Percentiles rank a stretch among this genome's conserved stretches.
Evolutionary conservation across 23 tunicate genomes (phyloP).

Genomic region (Clavelina lepadiformis): DNA sequence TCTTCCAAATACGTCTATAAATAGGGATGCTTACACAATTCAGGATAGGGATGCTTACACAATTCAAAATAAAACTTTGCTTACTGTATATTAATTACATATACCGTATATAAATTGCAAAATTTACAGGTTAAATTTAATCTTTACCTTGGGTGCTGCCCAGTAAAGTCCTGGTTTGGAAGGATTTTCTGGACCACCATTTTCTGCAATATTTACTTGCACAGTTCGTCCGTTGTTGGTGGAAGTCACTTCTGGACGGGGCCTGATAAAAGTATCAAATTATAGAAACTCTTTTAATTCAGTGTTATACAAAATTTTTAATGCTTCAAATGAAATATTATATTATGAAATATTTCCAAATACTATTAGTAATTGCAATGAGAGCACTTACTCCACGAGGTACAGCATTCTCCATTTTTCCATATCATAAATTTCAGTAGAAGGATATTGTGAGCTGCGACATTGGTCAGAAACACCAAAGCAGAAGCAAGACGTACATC

Average conservation of each 20-base stretch:
- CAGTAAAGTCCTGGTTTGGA: conserved; percentile 46
- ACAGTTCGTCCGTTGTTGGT: conserved; percentile 27
- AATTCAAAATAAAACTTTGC: too few relatives aligned
- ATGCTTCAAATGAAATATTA: too few relatives aligned
- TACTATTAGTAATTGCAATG: too few relatives aligned
- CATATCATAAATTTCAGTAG: conserved; percentile 71
- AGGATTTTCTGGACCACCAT: conserved; percentile 49
- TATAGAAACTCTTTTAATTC: too few relatives aligned
- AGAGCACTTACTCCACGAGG: conserved; percentile 33
- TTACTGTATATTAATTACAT: too few relatives aligned
- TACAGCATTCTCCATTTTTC: conserved; percentile 59
- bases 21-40: too few relatives aligned
- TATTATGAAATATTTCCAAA: too few relatives aligned
- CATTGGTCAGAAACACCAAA: conserved; percentile 52
- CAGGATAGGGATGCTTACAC: too few relatives aligned
- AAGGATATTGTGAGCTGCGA: conserved; percentile 58
- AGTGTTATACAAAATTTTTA: too few relatives aligned
- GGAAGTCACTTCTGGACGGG: conserved; percentile 17
- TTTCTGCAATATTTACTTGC: conserved; percentile 25
- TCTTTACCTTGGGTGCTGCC: conserved; percentile 70
- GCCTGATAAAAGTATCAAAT: too few relatives aligned
- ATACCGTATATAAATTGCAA: too few relatives aligned
- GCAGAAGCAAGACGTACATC: conserved; percentile 90
- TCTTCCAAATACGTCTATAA: conserved; percentile 40
- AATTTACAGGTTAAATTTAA: not conserved